phyloP scores from a whole-genome alignment of 1,140 invertebrate species.

The Drosophila kepulauana region DNA sequence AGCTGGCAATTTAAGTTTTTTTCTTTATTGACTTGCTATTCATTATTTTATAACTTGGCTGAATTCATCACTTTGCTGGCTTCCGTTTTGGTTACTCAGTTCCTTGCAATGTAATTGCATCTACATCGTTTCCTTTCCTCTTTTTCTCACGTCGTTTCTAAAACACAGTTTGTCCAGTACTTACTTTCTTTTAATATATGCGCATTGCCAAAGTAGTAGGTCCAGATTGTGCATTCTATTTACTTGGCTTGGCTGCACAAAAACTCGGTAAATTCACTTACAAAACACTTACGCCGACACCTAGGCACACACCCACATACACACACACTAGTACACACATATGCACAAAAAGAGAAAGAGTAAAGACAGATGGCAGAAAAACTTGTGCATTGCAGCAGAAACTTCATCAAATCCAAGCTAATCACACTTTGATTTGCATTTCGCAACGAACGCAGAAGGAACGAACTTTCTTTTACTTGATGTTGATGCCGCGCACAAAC shows the following conservation, averaged over 20 bases:
- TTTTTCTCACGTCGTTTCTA: not conserved
- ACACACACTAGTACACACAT: slow-evolving; percentile 19
- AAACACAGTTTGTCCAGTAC: not conserved
- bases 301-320: slow-evolving; percentile 40
- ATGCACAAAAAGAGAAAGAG: not conserved
- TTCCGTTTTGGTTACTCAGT: not conserved
- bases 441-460: slow-evolving; percentile 55
- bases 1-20: not conserved
- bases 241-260: not conserved
- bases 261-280: slow-evolving; percentile 72
- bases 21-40: slow-evolving; percentile 1
- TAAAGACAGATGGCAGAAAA: slow-evolving; percentile 43
- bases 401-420: slow-evolving; percentile 80
- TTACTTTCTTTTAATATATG: slow-evolving; percentile 57
- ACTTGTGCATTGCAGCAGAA: slow-evolving; percentile 79
- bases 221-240: slow-evolving; percentile 40
- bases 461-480: slow-evolving; percentile 39
- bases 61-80: slow-evolving; percentile 8
- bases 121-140: slow-evolving; percentile 4
- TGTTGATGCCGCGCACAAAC: slow-evolving; percentile 28
- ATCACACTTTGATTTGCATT: slow-evolving; percentile 84
- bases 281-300: slow-evolving; percentile 75
- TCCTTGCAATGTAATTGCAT: slow-evolving; percentile 18
- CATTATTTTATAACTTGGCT: not conserved
- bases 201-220: slow-evolving; percentile 55